phyloP scores from a whole-genome alignment of 2,113 vertebrate genomes.

The Nanorana parkeri region DNA sequence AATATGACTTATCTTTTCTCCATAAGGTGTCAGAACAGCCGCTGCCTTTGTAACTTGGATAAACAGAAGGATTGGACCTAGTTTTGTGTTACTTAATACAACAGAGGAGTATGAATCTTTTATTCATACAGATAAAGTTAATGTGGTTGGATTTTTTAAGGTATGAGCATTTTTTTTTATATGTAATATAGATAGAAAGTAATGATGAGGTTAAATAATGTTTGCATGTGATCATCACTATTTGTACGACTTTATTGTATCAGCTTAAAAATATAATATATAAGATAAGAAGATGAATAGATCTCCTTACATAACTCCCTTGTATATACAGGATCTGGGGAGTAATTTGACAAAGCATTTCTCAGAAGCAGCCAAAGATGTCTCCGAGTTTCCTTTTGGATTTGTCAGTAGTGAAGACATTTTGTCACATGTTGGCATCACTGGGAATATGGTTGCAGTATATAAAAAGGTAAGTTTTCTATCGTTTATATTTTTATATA shows the following conservation, averaged over 20 bases:
- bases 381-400: constrained; percentile 83
- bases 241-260: too few relatives aligned
- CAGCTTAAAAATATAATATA: too few relatives aligned
- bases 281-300: too few relatives aligned
- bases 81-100: constrained; percentile 75
- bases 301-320: too few relatives aligned
- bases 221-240: too few relatives aligned
- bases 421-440: constrained; percentile 69
- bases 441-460: constrained; percentile 76
- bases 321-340: constrained; percentile 74
- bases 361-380: constrained; percentile 74
- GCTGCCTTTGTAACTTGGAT: constrained; percentile 86
- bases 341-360: constrained; percentile 73
- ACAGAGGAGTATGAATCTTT: constrained; percentile 71
- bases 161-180: constrained; percentile 64
- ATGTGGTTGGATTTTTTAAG: constrained; percentile 89
- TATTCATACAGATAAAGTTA: constrained; percentile 73
- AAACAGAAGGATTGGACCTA: constrained; percentile 81
- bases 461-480: constrained; percentile 80
- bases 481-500: too few relatives aligned
- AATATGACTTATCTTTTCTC: constrained; percentile 32
- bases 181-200: too few relatives aligned
- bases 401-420: constrained; percentile 70
- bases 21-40: constrained; percentile 79
- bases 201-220: too few relatives aligned